Base-by-base conservation (phyloP, 2,888 invertebrate species). In the Lasioglossum leucozonium region DNA sequence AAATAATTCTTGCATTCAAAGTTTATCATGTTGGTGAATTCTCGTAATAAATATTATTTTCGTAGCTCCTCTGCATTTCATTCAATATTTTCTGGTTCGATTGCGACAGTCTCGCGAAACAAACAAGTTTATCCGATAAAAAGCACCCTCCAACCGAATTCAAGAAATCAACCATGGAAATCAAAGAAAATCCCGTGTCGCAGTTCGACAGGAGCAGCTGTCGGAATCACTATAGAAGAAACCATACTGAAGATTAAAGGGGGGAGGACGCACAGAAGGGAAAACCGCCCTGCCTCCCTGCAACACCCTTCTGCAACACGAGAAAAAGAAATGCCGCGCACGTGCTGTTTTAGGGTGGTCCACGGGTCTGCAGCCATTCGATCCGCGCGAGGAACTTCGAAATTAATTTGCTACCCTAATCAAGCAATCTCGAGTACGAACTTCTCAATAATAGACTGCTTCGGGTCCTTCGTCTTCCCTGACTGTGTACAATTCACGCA, bases 181-280 rank as follows among this genome's bases (percentile, higher is more conserved):
- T 75, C 30, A 79, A 77, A 77, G 69, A 47, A 71, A 44, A 34
- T 69, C 55, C 47, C 22, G 79, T 73, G 79, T 72, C 80, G 67
- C 58, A 40, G 55, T 73, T 81, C 81, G 75, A 77, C 75, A 76
- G 81, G 77, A 84, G 75, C 85, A 87, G 87, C 87, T 89, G 90
- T 79, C 75, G 79, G 87, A 86, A 84, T 85, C 87, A 75, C 58
- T 30, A 80, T 67, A 67, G 79, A 74, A 77, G 81, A 79, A 83
- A 86, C 69, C 69, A 58, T 73, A 47, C 76, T 37, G 55, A 73
- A 79, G 74, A 84, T 81, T 84, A 84, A 87, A 82, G 85, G 82
- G 82, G 82, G 82, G 77, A 77, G 85, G 71, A 58, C 55, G n/a
- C 30, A 37, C 22, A n/a, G 69, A 72, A 77, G 82, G 86, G 82